A percentile compares a stretch with the other conserved stretches of the same genome.
These are phyloP conservation scores for Noctua comes DNA, from an alignment of 2,888 invertebrate species.

Conservation along the genomic window DNA sequence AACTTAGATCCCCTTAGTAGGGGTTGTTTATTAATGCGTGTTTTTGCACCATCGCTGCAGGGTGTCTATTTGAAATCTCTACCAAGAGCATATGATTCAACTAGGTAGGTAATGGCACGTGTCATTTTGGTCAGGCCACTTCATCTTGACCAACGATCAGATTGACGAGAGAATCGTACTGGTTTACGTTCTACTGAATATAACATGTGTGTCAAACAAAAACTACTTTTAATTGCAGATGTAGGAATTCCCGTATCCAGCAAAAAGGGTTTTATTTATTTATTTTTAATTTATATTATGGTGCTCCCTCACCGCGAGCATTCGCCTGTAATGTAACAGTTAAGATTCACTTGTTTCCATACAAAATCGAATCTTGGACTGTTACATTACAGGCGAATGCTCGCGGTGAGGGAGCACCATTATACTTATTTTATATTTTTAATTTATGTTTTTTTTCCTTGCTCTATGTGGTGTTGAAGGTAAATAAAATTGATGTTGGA, in stretches of 20 bases:
- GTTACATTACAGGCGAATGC: too few species aligned
- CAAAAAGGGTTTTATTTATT: slow-evolving; percentile 40
- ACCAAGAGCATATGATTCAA: slow-evolving; percentile 41
- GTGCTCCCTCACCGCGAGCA: too few species aligned
- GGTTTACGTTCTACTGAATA: slow-evolving; percentile 70
- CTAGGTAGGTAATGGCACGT: slow-evolving; percentile 66
- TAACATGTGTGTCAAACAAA: slow-evolving; percentile 65
- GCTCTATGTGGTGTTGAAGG: not conserved
- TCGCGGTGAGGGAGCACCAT: too few species aligned
- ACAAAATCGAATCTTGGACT: too few species aligned
- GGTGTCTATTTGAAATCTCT: slow-evolving; percentile 62
- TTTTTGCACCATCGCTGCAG: slow-evolving; percentile 48
- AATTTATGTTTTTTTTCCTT: slow-evolving; percentile 12
- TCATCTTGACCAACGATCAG: slow-evolving; percentile 67
- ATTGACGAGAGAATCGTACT: slow-evolving; percentile 72
- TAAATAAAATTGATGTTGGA: slow-evolving; percentile 7
- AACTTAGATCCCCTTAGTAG: slow-evolving; percentile 15
- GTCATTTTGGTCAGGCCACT: slow-evolving; percentile 69
- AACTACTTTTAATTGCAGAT: slow-evolving; percentile 66
- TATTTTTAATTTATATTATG: slow-evolving; percentile 19
- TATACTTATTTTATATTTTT: too few species aligned
- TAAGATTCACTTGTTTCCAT: too few species aligned
- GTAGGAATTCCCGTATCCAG: slow-evolving; percentile 67
- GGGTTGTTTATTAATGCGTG: slow-evolving; percentile 9
- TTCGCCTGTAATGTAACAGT: too few species aligned